A percentile compares a stretch with the other conserved stretches of the same genome.
phyloP scores from a whole-genome alignment of 2,797 vertebrate species.

The Pantherophis alleghaniensis region DNA sequence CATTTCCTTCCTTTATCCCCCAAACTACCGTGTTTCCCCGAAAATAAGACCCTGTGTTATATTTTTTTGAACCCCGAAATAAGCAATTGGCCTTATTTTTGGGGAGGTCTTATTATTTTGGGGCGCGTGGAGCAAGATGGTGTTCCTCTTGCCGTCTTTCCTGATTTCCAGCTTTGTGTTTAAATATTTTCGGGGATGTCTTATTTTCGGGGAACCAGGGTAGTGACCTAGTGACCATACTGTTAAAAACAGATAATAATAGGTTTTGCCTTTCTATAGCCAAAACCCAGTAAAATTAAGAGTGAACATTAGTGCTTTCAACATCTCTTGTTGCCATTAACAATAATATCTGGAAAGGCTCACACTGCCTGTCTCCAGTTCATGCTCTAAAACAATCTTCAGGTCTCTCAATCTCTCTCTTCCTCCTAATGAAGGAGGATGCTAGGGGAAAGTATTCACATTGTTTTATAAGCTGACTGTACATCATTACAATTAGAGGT shows the following conservation, averaged over 20 bases:
- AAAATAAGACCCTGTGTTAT: no score
- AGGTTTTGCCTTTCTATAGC: background rate
- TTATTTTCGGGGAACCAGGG: no score
- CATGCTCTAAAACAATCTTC: background rate
- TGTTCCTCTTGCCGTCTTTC: no score
- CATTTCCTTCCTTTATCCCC: background rate
- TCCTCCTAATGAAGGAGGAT: background rate
- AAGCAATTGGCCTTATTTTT: no score
- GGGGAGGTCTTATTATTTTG: no score
- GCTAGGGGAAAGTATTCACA: background rate
- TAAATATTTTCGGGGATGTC: no score
- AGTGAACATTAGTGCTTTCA: background rate
- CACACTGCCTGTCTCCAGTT: background rate
- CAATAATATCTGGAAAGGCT: background rate
- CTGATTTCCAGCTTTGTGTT: no score
- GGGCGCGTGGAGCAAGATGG: no score
- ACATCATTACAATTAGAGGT: slow-evolving; percentile 4
- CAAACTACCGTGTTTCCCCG: no score
- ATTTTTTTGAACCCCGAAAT: no score
- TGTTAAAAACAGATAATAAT: background rate
- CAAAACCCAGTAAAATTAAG: background rate
- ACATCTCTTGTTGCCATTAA: background rate
- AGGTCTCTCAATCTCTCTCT: background rate
- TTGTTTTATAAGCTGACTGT: slow-evolving; percentile 10
- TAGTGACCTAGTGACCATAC: background rate